Evolutionary conservation across 2,888 invertebrate species (phyloP).

Genomic region (Hetaerina titia): DNA sequence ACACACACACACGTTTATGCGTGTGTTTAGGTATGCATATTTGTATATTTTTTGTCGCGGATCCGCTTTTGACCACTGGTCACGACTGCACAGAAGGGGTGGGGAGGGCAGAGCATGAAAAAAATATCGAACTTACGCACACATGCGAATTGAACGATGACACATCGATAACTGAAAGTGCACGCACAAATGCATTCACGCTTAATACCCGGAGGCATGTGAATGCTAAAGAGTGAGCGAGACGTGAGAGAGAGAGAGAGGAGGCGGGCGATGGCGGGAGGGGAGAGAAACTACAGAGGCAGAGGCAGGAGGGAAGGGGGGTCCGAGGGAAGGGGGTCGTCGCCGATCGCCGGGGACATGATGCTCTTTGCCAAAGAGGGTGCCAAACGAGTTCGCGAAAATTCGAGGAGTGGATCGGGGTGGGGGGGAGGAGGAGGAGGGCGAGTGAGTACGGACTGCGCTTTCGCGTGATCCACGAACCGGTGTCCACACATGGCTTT

Average conservation of each 20-base stretch:
- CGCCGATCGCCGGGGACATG: not conserved
- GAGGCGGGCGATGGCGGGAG: not conserved
- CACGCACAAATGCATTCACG: conserved; percentile 23
- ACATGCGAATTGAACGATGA: not conserved
- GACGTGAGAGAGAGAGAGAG: not conserved
- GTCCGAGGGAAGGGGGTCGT: not conserved
- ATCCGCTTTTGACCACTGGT: not conserved
- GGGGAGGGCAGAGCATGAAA: not conserved
- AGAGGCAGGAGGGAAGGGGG: not conserved
- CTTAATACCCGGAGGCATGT: not conserved
- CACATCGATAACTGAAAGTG: conserved; percentile 23
- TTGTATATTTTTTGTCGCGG: not conserved
- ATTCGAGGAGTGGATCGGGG: not conserved
- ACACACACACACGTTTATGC: not conserved
- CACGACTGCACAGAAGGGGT: not conserved
- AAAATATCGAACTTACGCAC: not conserved
- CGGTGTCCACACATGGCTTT: not conserved
- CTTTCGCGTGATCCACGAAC: not conserved
- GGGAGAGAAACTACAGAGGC: not conserved
- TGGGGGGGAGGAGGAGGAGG: not conserved
- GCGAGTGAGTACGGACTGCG: not conserved
- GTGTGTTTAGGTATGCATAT: too few relatives aligned
- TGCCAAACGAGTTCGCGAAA: conserved; percentile 48
- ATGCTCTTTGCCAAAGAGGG: conserved; percentile 28
- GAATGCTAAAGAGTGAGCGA: conserved; percentile 6